Evolutionary conservation across 2,797 vertebrate genomes (phyloP).

Genomic region (Orestias chungarensis): DNA sequence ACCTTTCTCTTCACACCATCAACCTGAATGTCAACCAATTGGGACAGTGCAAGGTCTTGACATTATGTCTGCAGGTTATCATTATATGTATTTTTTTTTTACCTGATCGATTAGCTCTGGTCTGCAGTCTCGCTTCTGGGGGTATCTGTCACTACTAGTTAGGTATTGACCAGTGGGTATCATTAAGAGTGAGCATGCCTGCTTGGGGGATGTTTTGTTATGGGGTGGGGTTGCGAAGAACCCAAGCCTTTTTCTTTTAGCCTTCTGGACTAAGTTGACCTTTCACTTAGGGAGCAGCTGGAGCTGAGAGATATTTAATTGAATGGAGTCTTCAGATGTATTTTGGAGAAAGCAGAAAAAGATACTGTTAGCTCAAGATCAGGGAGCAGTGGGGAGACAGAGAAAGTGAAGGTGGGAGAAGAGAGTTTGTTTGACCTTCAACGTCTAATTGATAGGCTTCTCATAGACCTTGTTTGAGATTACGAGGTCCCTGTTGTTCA

Average conservation of each 20-base stretch:
- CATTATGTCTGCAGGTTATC: conserved; percentile 95
- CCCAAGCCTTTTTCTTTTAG: conserved; percentile 84
- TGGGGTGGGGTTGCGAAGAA: conserved; percentile 70
- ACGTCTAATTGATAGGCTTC: conserved; percentile 90
- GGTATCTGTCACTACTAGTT: conserved; percentile 89
- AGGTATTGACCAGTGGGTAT: conserved; percentile 93
- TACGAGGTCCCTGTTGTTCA: conserved; percentile 77
- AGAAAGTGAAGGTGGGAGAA: conserved; percentile 35
- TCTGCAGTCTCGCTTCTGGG: conserved; percentile 90
- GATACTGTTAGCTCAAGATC: conserved; percentile 72
- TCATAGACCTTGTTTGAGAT: conserved; percentile 82
- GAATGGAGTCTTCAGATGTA: conserved; percentile 92
- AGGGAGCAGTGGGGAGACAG: conserved; percentile 64
- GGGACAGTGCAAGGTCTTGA: conserved; percentile 83
- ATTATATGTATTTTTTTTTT: conserved; percentile 84
- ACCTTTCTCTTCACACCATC: conserved; percentile 68
- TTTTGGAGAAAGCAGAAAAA: conserved; percentile 81
- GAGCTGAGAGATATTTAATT: conserved; percentile 95
- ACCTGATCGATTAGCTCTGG: conserved; percentile 87
- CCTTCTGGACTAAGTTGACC: conserved; percentile 91
- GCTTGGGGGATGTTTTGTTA: conserved; percentile 80
- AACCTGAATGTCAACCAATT: conserved; percentile 87
- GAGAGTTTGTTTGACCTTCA: conserved; percentile 87
- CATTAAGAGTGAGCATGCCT: conserved; percentile 85
- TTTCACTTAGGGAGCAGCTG: conserved; percentile 96